Conservation (phyloP, 37 sponge, comb jelly and placozoan genomes). For the Halisarca cf. caerulea region DNA sequence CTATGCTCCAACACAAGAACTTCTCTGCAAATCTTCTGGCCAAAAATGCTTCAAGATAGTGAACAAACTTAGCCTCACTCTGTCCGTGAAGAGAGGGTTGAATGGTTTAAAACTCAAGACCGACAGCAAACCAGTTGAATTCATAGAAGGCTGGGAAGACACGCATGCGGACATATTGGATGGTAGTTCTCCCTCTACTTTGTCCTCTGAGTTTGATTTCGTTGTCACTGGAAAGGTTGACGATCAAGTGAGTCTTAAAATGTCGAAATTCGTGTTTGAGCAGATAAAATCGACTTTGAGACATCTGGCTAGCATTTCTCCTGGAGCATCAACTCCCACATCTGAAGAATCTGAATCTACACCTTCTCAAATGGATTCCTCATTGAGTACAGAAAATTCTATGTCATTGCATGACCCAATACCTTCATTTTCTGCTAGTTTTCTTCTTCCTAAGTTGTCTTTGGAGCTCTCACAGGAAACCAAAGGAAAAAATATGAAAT, state of each 20-base stretch:
- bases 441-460: conserved; percentile 66
- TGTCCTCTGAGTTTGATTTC: background rate
- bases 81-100: conserved; percentile 46
- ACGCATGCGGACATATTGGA: background rate
- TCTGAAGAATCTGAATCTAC: background rate
- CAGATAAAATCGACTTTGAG: conserved; percentile 55
- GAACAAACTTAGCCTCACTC: conserved; percentile 28
- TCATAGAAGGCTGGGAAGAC: background rate
- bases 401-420: background rate
- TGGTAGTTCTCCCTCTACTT: conserved; percentile 2
- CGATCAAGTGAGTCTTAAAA: conserved; percentile 37
- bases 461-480: conserved; percentile 59
- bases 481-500: conserved; percentile 26
- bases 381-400: background rate
- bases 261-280: conserved; percentile 73
- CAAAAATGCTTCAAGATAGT: conserved; percentile 58
- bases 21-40: background rate
- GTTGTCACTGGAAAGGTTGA: conserved; percentile 36
- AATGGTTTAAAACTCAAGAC: background rate
- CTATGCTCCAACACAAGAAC: background rate
- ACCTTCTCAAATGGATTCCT: background rate
- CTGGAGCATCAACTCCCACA: background rate
- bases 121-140: background rate
- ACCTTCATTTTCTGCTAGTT: conserved; percentile 47
- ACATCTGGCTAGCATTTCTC: background rate